Conservation (phyloP, 2,888 invertebrate genomes). For the Oligia strigilis region DNA sequence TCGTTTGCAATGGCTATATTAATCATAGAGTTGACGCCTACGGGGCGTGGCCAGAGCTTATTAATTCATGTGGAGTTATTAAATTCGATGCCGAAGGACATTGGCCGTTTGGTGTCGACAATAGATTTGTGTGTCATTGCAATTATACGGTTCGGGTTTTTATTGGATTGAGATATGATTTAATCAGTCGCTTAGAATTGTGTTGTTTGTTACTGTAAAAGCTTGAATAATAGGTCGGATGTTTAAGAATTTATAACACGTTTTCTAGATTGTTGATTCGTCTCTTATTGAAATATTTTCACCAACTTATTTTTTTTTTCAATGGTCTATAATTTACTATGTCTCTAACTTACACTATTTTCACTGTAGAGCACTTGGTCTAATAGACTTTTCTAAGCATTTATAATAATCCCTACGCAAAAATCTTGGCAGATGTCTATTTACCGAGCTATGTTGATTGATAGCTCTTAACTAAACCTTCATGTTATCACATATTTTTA, state of each 20-base stretch:
- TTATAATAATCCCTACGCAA: background rate
- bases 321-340: background rate
- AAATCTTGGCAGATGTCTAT: background rate
- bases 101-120: conserved; percentile 69
- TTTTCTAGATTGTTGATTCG: background rate
- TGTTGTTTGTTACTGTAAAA: conserved; percentile 16
- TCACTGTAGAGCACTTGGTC: background rate
- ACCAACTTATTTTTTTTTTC: background rate
- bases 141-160: conserved; percentile 53
- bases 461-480: background rate
- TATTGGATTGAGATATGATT: conserved; percentile 38
- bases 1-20: conserved; percentile 83
- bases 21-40: conserved; percentile 88
- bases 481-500: background rate
- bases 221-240: background rate
- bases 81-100: conserved; percentile 82
- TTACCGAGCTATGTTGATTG: background rate
- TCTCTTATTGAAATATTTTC: background rate
- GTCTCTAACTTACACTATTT: no score
- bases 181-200: conserved; percentile 25
- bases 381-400: no score
- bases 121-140: conserved; percentile 61
- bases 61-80: conserved; percentile 87
- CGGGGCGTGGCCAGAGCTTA: conserved; percentile 86
- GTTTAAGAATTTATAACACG: background rate